Conservation (phyloP, 2,797 vertebrate genomes). For the Ceryle rudis region DNA sequence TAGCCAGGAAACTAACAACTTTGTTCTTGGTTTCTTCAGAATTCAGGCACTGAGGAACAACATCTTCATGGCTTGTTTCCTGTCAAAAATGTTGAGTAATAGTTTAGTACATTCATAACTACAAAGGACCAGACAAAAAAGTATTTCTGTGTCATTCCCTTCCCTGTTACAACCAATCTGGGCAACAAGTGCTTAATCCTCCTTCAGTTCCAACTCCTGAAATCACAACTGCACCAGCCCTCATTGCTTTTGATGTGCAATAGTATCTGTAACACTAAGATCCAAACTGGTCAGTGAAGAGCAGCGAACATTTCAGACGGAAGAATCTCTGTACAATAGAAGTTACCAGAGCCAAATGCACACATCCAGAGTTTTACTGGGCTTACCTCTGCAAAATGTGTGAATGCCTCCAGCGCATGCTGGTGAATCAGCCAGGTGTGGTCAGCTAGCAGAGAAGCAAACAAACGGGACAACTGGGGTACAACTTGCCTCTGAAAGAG, state of each 20-base stretch:
- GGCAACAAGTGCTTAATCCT: background rate
- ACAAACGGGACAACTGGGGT: conserved; percentile 83
- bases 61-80: conserved; percentile 92
- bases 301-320: background rate
- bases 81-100: conserved; percentile 62
- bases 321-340: background rate
- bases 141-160: background rate
- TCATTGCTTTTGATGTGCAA: background rate
- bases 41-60: conserved; percentile 89
- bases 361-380: background rate
- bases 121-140: background rate
- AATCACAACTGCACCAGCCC: background rate
- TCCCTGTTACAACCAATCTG: background rate
- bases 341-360: background rate
- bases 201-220: background rate
- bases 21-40: conserved; percentile 87
- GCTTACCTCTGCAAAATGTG: conserved; percentile 91
- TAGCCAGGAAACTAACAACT: conserved; percentile 92
- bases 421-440: conserved; percentile 88
- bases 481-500: conserved; percentile 85
- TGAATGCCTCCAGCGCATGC: conserved; percentile 89
- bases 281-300: background rate
- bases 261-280: background rate
- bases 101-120: background rate
- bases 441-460: conserved; percentile 83